phyloP scores from a whole-genome alignment of 2,797 vertebrate species.

The Saxicola maurus region DNA sequence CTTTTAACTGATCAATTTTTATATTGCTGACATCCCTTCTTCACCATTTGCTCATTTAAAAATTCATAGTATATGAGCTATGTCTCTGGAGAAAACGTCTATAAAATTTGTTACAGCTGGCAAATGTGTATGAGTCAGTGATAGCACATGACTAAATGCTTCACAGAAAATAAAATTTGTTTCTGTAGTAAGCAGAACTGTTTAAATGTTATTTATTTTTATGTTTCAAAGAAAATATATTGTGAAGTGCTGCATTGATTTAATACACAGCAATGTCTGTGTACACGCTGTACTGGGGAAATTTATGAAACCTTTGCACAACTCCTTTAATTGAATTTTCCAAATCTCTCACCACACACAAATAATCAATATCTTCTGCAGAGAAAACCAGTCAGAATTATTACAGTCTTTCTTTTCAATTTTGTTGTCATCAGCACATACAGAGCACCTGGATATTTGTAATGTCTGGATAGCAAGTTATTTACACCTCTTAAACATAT shows the following conservation, averaged over 20 bases:
- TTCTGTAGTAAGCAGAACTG: slow-evolving; percentile 99
- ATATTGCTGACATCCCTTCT: slow-evolving; percentile 97
- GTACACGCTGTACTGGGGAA: slow-evolving; percentile 83
- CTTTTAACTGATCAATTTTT: slow-evolving; percentile 99
- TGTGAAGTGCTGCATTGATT: slow-evolving; percentile 99
- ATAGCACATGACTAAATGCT: slow-evolving; percentile 86
- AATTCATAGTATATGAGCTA: slow-evolving; percentile 95
- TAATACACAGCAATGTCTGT: slow-evolving; percentile 94
- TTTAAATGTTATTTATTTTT: slow-evolving; percentile 99
- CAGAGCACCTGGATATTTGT: slow-evolving; percentile 84
- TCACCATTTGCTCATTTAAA: slow-evolving; percentile 96
- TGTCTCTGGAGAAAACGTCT: slow-evolving; percentile 90
- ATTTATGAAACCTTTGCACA: slow-evolving; percentile 99
- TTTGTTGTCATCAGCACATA: slow-evolving; percentile 99
- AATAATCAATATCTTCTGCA: slow-evolving; percentile 99
- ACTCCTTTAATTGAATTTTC: slow-evolving; percentile 99
- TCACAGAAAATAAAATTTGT: slow-evolving; percentile 95
- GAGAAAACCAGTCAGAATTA: slow-evolving; percentile 98
- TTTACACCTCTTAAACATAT: slow-evolving; percentile 83
- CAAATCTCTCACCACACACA: slow-evolving; percentile 99
- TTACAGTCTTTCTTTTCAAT: slow-evolving; percentile 96
- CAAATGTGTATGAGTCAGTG: slow-evolving; percentile 83
- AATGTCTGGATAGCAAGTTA: slow-evolving; percentile 83
- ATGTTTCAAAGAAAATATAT: slow-evolving; percentile 99
- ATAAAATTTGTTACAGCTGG: slow-evolving; percentile 89